Evolutionary conservation across 2,888 invertebrate genomes (phyloP).

Genomic region (Monoplex corrugatus): DNA sequence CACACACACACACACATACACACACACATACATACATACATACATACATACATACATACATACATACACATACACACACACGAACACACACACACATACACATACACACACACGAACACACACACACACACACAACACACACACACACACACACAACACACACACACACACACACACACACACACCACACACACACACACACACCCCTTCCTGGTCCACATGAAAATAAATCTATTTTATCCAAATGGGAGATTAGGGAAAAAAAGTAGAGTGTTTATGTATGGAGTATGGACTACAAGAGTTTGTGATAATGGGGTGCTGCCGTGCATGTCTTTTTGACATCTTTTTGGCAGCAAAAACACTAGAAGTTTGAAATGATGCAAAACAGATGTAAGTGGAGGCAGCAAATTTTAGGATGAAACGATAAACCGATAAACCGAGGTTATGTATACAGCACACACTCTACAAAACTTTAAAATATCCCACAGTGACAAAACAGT

Average conservation of each 20-base stretch:
- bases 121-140: not conserved
- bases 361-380: too few relatives aligned
- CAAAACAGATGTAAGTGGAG: too few relatives aligned
- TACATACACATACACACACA: not conserved
- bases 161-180: constrained; percentile 24
- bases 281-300: too few relatives aligned
- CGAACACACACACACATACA: constrained; percentile 27
- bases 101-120: constrained; percentile 32
- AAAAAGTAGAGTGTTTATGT: too few relatives aligned
- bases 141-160: constrained; percentile 2
- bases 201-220: not conserved
- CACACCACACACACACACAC: constrained; percentile 26
- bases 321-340: too few relatives aligned
- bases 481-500: too few relatives aligned
- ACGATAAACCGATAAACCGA: too few relatives aligned
- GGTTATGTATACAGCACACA: too few relatives aligned
- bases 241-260: not conserved
- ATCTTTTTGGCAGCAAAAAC: too few relatives aligned
- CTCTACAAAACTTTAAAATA: too few relatives aligned
- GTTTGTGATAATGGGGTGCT: too few relatives aligned
- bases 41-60: constrained; percentile 7
- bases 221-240: not conserved
- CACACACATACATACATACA: constrained; percentile 28
- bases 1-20: constrained; percentile 25
- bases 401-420: too few relatives aligned